phyloP scores from a whole-genome alignment of 2,113 vertebrate species.

The Lophura nycthemera region DNA sequence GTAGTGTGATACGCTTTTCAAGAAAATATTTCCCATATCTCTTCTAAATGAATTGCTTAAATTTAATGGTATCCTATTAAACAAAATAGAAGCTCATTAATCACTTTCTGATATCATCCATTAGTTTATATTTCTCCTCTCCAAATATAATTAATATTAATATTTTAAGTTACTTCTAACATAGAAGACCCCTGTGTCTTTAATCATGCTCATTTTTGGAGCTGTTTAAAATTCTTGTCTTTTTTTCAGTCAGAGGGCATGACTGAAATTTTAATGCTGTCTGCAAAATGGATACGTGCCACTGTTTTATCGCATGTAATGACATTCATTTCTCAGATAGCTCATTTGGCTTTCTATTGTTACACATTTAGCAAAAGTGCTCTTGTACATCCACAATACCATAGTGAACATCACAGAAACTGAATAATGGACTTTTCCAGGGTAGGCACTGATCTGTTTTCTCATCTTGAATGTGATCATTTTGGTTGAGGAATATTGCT shows the following conservation, averaged over 20 bases:
- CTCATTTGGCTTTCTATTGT: background rate
- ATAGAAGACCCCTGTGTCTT: constrained; percentile 28
- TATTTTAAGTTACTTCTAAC: constrained; percentile 39
- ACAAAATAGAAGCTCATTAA: background rate
- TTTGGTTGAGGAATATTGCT: background rate
- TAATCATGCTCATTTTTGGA: constrained; percentile 46
- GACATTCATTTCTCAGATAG: background rate
- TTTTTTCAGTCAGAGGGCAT: background rate
- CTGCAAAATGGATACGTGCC: background rate
- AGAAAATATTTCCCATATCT: background rate
- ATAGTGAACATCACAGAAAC: background rate
- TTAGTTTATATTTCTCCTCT: constrained; percentile 40
- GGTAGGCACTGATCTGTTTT: background rate
- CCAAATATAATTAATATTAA: constrained; percentile 61
- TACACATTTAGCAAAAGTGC: background rate
- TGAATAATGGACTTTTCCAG: background rate
- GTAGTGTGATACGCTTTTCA: background rate
- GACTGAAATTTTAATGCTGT: constrained; percentile 54
- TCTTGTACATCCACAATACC: background rate
- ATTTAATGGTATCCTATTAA: constrained; percentile 22
- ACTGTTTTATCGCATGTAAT: background rate
- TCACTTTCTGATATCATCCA: background rate
- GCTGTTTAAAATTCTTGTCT: constrained; percentile 37
- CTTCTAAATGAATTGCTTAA: constrained; percentile 44
- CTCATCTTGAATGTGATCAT: background rate